Base-by-base conservation (phyloP, 2,888 invertebrate species). In the Autographa pulchrina region DNA sequence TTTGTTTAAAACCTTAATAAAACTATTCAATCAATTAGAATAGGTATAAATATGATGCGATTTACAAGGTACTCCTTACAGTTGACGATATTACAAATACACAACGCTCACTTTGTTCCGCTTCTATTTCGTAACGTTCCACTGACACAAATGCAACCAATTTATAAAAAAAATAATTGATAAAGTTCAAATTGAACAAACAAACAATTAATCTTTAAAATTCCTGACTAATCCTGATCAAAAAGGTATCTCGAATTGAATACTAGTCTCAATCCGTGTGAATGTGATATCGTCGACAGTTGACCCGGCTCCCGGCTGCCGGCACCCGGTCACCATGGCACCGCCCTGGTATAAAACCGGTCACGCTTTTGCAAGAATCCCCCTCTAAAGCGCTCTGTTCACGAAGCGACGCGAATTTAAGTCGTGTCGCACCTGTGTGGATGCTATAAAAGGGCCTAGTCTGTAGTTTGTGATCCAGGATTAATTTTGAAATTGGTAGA, bases 291-390 rank as follows among this genome's bases (percentile, higher is more conserved):
- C 13, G 16, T 59, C 43, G 66, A 35, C 58, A 41, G 65, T 52
- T 79, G 72, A 78, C 75, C 75, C 61, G n/a, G n/a, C 48, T 48
- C 63, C 52, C 52, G 5, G 9, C 3, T 61, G 54, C 63, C 25
- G 65, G 63, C 68, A 68, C 16, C 2, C 71, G 82, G 85, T 89
- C 82, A 80, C 87, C 85, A 87, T 88, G 78, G 82, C 73, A 74
- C 72, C 85, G 35, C 83, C 74, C 81, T 41, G 79, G 70, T 78
- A 78, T 80, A 74, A 78, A 82, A 80, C 74, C 69, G 72, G 74
- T 77, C 77, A 78, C 72, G 80, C 71, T 83, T 84, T 69, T 76
- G 75, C 80, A 78, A 81, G 75, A 73, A 79, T 74, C 79, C 83
- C 85, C 83, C 77, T 59, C 54, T 85, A 84, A 84, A 69, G 83